Conservation (phyloP, 2,113 vertebrate genomes). For the Zosterops pallidus region DNA sequence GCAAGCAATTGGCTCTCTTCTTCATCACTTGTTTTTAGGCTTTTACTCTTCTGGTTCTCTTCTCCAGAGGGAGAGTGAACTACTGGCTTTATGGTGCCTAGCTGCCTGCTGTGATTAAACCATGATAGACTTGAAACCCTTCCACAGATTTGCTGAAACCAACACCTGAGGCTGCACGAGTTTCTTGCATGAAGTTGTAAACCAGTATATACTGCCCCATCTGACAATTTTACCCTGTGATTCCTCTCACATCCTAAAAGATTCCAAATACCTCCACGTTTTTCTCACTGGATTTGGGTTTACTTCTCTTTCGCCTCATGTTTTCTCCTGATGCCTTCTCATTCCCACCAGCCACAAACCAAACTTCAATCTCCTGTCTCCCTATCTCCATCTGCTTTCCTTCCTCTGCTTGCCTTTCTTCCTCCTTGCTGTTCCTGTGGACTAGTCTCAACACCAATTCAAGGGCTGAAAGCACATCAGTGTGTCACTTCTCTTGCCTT, state of each 20-base stretch:
- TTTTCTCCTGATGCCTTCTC: background rate
- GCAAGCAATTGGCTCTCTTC: rapidly evolving
- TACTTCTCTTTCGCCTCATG: background rate
- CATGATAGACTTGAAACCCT: background rate
- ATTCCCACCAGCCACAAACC: background rate
- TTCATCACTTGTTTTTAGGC: background rate
- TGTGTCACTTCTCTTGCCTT: background rate
- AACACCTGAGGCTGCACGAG: background rate
- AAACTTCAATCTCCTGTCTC: background rate
- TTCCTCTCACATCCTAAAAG: background rate
- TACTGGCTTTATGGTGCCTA: background rate
- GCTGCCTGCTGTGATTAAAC: background rate
- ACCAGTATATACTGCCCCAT: background rate
- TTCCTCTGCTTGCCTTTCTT: background rate
- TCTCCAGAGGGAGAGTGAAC: background rate
- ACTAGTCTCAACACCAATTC: rapidly evolving
- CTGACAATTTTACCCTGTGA: background rate
- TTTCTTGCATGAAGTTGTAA: background rate
- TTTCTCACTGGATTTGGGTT: background rate
- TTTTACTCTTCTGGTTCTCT: background rate
- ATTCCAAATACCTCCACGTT: background rate
- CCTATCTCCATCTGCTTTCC: background rate
- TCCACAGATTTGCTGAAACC: background rate
- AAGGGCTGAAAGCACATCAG: background rate
- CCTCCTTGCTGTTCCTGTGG: background rate